A percentile compares a stretch with the other conserved stretches of the same genome.
phyloP scores from a whole-genome alignment of 2,113 vertebrate species.

The Patagioenas fasciata region DNA sequence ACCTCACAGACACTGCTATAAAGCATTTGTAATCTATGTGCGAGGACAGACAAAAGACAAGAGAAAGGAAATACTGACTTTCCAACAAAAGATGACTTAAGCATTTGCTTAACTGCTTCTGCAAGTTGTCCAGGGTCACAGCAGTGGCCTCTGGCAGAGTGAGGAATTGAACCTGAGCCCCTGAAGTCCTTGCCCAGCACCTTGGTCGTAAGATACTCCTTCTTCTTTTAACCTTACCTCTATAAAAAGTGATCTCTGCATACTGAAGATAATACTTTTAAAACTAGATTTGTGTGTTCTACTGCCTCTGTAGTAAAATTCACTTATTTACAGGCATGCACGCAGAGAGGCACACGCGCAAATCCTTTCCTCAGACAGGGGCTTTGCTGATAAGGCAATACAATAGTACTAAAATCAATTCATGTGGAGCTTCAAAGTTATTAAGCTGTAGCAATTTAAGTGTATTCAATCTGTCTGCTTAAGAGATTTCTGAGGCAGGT shows the following conservation, averaged over 20 bases:
- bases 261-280: background rate
- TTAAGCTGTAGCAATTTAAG: slow-evolving; percentile 28
- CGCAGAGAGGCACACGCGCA: background rate
- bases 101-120: background rate
- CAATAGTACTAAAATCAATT: slow-evolving; percentile 44
- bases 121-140: background rate
- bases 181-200: background rate
- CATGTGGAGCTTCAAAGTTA: slow-evolving; percentile 18
- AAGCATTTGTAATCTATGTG: background rate
- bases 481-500: background rate
- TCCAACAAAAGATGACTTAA: background rate
- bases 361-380: slow-evolving; percentile 32
- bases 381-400: slow-evolving; percentile 30
- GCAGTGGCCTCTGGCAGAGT: background rate
- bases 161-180: background rate
- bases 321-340: slow-evolving; percentile 3
- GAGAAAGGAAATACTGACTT: background rate
- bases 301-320: background rate
- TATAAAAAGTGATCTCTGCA: background rate
- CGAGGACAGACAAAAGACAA: background rate
- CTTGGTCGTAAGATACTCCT: background rate
- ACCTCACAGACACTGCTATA: background rate
- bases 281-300: slow-evolving; percentile 6
- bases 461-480: background rate
- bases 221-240: background rate